These are phyloP conservation scores for Grantiella picta DNA, from an alignment of 2,113 vertebrate species.

Conservation along the genomic window DNA sequence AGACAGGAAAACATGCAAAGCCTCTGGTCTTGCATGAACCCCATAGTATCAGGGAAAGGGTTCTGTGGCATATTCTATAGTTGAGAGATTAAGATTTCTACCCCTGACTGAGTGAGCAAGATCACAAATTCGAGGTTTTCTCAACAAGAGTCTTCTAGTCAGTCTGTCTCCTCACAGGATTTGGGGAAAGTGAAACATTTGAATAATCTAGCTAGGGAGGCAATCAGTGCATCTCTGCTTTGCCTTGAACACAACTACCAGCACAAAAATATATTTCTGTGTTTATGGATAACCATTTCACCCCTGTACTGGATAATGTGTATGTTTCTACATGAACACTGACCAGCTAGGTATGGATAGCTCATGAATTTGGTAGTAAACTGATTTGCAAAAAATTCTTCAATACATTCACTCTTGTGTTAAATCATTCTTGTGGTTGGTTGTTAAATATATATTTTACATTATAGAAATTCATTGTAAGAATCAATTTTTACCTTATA, in stretches of 20 bases:
- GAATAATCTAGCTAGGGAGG: neutral
- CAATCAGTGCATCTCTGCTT: neutral
- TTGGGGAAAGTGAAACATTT: neutral
- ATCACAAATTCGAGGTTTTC: neutral
- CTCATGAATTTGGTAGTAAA: neutral
- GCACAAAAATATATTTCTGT: neutral
- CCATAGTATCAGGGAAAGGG: neutral
- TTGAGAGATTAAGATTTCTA: neutral
- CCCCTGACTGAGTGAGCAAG: neutral
- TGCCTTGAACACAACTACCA: neutral
- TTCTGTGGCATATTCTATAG: neutral
- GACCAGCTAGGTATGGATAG: neutral
- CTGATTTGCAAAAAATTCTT: neutral
- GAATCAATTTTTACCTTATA: slow-evolving; percentile 75
- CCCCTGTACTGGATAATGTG: neutral
- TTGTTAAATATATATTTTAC: neutral
- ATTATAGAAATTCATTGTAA: neutral
- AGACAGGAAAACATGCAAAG: neutral
- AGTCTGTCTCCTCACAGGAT: neutral
- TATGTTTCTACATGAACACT: neutral
- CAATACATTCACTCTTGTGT: neutral
- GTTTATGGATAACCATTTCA: neutral
- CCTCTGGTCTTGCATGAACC: neutral
- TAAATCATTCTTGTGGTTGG: neutral
- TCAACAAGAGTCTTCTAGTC: neutral